A percentile compares a stretch with the other conserved stretches of the same genome.
phyloP scores from a whole-genome alignment of 1,140 invertebrate species.

The Contarinia nasturtii region DNA sequence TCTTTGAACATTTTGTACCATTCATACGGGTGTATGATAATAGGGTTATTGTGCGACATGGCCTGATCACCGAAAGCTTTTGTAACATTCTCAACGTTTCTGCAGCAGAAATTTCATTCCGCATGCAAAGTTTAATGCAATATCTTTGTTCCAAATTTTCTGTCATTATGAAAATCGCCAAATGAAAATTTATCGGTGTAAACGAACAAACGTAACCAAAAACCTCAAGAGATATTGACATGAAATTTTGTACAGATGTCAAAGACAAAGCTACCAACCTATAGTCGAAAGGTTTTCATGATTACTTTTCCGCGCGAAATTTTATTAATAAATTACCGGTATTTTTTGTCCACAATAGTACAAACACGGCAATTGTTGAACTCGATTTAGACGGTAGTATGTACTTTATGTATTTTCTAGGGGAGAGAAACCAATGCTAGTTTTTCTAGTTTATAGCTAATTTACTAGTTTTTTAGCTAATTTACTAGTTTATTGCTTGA shows the following conservation, averaged over 20 bases:
- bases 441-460: too few species aligned
- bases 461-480: too few species aligned
- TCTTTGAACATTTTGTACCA: conserved; percentile 11
- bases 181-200: conserved; percentile 2
- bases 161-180: conserved; percentile 9
- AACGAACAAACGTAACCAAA: conserved; percentile 6
- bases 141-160: conserved; percentile 11
- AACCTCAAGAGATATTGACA: not conserved
- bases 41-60: conserved; percentile 6
- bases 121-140: conserved; percentile 10
- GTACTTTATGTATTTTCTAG: too few species aligned
- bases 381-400: too few species aligned
- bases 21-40: too few species aligned
- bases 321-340: too few species aligned
- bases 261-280: conserved; percentile 3
- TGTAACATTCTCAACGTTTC: conserved; percentile 9
- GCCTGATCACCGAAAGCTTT: conserved; percentile 6
- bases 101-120: conserved; percentile 5
- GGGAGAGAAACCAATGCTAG: too few species aligned
- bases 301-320: too few species aligned
- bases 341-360: too few species aligned
- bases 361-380: too few species aligned
- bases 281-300: too few species aligned
- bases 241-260: conserved; percentile 3
- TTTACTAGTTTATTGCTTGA: too few species aligned